phyloP scores from a whole-genome alignment of 1,140 invertebrate species.

The Carposina sasakii region DNA sequence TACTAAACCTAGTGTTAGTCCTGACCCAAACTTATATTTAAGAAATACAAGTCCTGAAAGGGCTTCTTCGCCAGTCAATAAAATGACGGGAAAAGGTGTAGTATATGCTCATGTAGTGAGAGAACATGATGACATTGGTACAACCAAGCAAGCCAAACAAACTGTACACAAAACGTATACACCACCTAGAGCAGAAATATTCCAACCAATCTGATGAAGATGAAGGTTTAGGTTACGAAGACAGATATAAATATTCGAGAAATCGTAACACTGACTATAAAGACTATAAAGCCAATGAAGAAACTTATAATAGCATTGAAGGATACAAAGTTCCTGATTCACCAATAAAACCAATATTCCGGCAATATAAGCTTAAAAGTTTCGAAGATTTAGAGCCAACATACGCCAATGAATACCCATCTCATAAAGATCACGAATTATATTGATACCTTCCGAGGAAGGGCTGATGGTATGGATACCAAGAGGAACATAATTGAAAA shows the following conservation, averaged over 20 bases:
- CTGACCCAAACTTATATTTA: conserved; percentile 66
- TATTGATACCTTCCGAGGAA: conserved; percentile 73
- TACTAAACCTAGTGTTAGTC: conserved; percentile 74
- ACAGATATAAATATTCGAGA: conserved; percentile 51
- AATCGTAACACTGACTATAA: conserved; percentile 55
- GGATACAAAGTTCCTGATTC: conserved; percentile 57
- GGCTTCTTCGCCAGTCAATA: conserved; percentile 58
- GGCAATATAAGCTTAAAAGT: conserved; percentile 60
- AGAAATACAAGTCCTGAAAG: conserved; percentile 64
- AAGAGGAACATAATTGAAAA: conserved; percentile 72
- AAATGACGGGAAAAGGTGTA: conserved; percentile 68
- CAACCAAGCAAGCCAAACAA: conserved; percentile 59
- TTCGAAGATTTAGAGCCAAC: conserved; percentile 67
- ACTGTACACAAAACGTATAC: conserved; percentile 72
- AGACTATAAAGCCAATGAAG: conserved; percentile 47
- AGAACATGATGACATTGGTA: conserved; percentile 56
- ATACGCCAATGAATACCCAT: conserved; percentile 59
- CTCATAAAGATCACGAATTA: conserved; percentile 50
- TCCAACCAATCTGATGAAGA: conserved; percentile 80
- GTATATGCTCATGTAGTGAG: conserved; percentile 85
- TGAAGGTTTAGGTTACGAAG: conserved; percentile 81
- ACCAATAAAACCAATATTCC: conserved; percentile 60
- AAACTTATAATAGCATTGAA: conserved; percentile 45
- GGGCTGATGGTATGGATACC: conserved; percentile 78
- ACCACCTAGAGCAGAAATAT: conserved; percentile 57